Evolutionary conservation across 1,140 invertebrate species (phyloP), one percentile per base, ranked within the genome.

Genomic region (Platyscapa corneri): DNA sequence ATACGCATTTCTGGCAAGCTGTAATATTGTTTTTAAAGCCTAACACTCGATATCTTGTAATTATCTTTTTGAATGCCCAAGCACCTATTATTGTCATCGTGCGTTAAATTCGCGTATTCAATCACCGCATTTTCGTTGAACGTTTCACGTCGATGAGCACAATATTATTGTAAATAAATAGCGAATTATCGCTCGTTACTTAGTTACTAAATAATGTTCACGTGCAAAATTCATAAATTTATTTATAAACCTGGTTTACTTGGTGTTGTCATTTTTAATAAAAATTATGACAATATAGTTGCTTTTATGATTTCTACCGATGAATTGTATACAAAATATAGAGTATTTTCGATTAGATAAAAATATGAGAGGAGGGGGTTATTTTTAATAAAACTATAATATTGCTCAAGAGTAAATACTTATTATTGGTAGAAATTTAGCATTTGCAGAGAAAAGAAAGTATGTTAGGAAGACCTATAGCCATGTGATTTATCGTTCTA

Each of bases 401-500:
- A 39, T 5, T 70, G 16, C 8, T 5, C 18, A 70, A n/a, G 20
- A 37, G 37, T 32, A 12, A 70, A 37, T 5, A 7, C 18, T 32
- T 23, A 37, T 37, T 20, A 16, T 37, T 0, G 70, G 39, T 27
- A 42, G 42, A 74, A 42, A 74, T 42, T 39, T 27, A 7, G 37
- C n/a, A 74, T 42, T 74, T 32, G 37, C 37, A 74, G n/a, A 42
- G 20, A 74, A 74, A 74, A 74, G 70, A 74, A 74, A 74, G 37
- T 74, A 74, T 42, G 70, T 42, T 74, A 42, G 37, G 23, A 6
- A 42, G 37, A 74, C 3, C 56, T 27, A 42, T 74, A 3, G 70
- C 23, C 39, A 72, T 42, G 23, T 74, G 70, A 74, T 74, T 42
- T 74, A 74, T 42, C 37, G 23, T 74, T 74, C 23, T 23, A n/a